Evolutionary conservation across 2,113 vertebrate genomes (phyloP).

Genomic region (Neotoma lepida): DNA sequence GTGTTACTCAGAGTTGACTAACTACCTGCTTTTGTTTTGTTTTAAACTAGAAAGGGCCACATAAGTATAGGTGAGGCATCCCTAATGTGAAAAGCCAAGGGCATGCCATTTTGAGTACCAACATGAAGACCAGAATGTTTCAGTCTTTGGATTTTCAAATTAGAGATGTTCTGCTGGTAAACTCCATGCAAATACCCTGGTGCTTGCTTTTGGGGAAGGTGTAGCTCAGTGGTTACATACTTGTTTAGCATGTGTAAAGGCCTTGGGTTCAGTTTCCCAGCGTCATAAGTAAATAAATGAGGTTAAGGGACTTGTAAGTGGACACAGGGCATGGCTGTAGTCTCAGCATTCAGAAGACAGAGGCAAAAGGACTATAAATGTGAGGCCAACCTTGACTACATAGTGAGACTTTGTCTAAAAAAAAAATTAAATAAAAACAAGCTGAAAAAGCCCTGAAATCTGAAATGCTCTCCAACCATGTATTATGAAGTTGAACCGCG

Average conservation of each 20-base stretch:
- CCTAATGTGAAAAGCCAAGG: background rate
- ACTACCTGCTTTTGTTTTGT: background rate
- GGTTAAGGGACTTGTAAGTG: background rate
- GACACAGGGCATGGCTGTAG: background rate
- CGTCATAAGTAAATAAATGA: background rate
- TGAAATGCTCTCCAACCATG: background rate
- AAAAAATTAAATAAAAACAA: too few relatives aligned
- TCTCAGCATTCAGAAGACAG: background rate
- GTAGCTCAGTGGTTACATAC: background rate
- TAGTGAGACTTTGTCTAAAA: background rate
- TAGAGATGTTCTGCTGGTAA: background rate
- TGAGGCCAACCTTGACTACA: background rate
- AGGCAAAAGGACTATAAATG: background rate
- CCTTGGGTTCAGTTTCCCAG: background rate
- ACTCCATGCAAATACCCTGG: background rate
- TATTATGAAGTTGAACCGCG: background rate
- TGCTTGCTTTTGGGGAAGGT: background rate
- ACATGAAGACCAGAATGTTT: background rate
- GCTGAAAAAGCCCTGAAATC: background rate
- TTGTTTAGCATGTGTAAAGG: background rate
- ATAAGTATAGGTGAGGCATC: background rate
- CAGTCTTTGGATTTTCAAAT: background rate
- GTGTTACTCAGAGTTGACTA: background rate
- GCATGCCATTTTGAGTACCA: background rate
- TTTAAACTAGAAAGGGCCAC: constrained; percentile 6